phyloP scores from a whole-genome alignment of 2,888 invertebrate species.

The Harpagoxenus sublaevis region DNA sequence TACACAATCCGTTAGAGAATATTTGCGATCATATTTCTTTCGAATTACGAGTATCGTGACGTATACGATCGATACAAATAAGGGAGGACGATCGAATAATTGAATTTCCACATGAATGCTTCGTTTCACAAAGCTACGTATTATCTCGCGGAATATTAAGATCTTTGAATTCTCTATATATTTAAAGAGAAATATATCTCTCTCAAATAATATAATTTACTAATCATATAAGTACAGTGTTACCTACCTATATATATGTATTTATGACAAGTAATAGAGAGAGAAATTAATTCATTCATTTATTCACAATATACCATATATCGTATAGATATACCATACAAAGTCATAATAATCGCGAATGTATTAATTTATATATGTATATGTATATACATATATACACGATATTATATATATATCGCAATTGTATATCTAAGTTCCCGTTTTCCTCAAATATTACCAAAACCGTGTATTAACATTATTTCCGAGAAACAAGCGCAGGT shows the following conservation, averaged over 20 bases:
- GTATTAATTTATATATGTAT: background rate
- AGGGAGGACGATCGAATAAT: constrained; percentile 16
- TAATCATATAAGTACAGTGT: background rate
- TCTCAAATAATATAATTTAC: background rate
- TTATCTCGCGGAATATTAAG: constrained; percentile 19
- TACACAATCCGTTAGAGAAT: constrained; percentile 64
- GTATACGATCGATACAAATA: constrained; percentile 30
- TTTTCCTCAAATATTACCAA: constrained; percentile 9
- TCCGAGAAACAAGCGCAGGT: background rate
- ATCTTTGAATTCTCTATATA: background rate
- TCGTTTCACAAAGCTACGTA: constrained; percentile 28
- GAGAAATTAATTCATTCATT: background rate
- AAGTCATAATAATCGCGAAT: background rate
- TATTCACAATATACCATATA: background rate
- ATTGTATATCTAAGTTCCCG: background rate
- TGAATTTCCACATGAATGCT: constrained; percentile 23
- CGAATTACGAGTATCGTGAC: constrained; percentile 37
- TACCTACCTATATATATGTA: background rate
- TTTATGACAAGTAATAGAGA: background rate
- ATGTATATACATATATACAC: background rate
- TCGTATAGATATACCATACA: background rate
- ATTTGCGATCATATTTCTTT: constrained; percentile 57
- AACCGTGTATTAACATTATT: constrained; percentile 28
- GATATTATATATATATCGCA: background rate
- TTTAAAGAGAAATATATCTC: background rate